Evolutionary conservation across 2,797 vertebrate species (phyloP), one percentile per base, ranked within the genome.

Genomic region (Artibeus jamaicensis): DNA sequence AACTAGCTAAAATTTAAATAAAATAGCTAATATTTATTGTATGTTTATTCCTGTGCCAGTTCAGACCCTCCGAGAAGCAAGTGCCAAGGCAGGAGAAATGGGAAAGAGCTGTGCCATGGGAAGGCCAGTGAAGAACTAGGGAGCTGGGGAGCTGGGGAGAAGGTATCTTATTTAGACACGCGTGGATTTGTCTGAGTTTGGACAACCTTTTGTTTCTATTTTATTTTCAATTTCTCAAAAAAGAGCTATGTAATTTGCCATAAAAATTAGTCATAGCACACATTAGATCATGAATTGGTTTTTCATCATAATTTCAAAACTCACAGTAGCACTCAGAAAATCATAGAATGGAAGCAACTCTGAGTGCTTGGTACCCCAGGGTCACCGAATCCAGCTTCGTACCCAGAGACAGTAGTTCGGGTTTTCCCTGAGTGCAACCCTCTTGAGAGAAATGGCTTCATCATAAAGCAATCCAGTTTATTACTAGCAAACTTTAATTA

Each of bases 221-320:
- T 92, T 79, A 94, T 86, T 92, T 87, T 16, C 32, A 14, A 88
- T 84, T 67, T 76, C 73, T 89, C 29, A 76, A 79, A 95, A 71
- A 85, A 70, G 14, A 70, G 62, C 26, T 12, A 48, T 7, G 16
- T 65, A 26, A 7, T n/a, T 55, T 81, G 18, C 10, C 22, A 65
- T 81, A 76, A 77, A 93, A 90, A 34, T 85, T 50, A 81, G 12
- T 81, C 24, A 44, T 46, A 18, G 22, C 34, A 85, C 68, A 89
- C 26, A 91, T 39, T 46, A 83, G 26, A 0, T 26, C 24, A 85
- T 62, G 21, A 55, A 55, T 68, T 90, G 62, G 8, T 86, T 82
- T 77, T 77, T 82, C 32, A 94, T 16, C 87, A 10, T 34, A 78
- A 81, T 92, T 92, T 88, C 32, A 92, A 95, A 94, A 94, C 22